Evolutionary conservation across 2,797 vertebrate species (phyloP), one percentile per base, ranked within the genome.

Genomic region (Odontamblyopus rebecca): DNA sequence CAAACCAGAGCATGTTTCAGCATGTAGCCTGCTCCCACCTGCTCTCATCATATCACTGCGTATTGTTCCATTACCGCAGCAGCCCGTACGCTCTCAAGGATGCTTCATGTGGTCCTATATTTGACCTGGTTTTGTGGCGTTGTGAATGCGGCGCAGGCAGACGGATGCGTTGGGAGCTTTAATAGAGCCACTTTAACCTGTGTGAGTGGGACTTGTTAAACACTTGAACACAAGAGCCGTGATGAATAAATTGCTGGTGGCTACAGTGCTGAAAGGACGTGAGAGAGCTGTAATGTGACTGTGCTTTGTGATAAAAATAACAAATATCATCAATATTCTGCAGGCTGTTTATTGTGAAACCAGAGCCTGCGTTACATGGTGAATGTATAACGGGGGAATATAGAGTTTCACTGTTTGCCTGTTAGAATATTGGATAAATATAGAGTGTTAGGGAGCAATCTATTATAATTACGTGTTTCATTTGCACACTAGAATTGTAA

Each of bases 161-260:
- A 27, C 51, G 63, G 61, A 35, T 63, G 67, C 54, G 50, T 74
- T 44, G 53, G 62, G 62, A 73, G 69, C 72, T 80, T 81, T 78
- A 78, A 81, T 75, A 44, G 66, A 81, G 59, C 27, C 70, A 72
- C 63, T 78, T 82, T 75, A 70, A 69, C 73, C 76, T 78, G 67
- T 19, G 51, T 41, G 74, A 63, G 27, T 12, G 54, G 27, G 68
- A 75, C 74, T 63, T 75, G 60, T 78, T 72, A 67, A 64, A n/a
- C 70, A 70, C 74, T 80, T 78, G 32, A 74, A 63, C 44, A 41
- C 62, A 71, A 80, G 61, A 76, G 80, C 18, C 64, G 41, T 76
- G 56, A 72, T 72, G 69, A 74, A 72, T 68, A 79, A 74, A 76
- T 76, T 79, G 51, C 69, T 50, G 51, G 30, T 69, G 67, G 27